These are phyloP conservation scores for Harpalus rubripes DNA, from an alignment of 2,888 invertebrate genomes.

Conservation along the genomic window DNA sequence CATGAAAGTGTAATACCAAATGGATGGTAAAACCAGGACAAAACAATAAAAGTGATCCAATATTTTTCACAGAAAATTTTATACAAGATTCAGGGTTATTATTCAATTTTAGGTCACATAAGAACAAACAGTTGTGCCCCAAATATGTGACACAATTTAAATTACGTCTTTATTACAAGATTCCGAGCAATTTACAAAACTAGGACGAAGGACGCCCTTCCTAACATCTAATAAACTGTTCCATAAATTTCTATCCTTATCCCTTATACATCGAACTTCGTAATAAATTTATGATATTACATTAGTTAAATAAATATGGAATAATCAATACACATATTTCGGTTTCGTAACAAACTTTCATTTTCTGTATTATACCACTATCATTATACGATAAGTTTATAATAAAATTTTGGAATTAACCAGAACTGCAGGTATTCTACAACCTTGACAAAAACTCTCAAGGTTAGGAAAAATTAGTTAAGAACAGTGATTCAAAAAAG, in stretches of 20 bases:
- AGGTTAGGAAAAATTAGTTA: background rate
- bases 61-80: background rate
- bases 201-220: background rate
- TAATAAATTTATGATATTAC: background rate
- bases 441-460: background rate
- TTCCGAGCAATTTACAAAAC: background rate
- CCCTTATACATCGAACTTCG: background rate
- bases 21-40: background rate
- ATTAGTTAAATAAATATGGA: background rate
- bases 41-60: background rate
- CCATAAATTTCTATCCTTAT: background rate
- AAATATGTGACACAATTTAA: constrained; percentile 41
- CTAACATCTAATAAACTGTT: background rate
- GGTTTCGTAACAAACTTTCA: constrained; percentile 39
- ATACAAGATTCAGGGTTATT: background rate
- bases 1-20: background rate
- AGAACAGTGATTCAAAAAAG: background rate
- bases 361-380: background rate
- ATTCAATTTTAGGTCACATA: constrained; percentile 24
- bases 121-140: constrained; percentile 25
- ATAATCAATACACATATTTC: constrained; percentile 16
- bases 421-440: background rate
- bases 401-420: constrained; percentile 24
- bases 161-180: background rate
- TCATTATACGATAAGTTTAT: background rate